A percentile compares a stretch with the other conserved stretches of the same genome.
phyloP scores from a whole-genome alignment of 2,888 invertebrate species.

The Elgonia sp. region DNA sequence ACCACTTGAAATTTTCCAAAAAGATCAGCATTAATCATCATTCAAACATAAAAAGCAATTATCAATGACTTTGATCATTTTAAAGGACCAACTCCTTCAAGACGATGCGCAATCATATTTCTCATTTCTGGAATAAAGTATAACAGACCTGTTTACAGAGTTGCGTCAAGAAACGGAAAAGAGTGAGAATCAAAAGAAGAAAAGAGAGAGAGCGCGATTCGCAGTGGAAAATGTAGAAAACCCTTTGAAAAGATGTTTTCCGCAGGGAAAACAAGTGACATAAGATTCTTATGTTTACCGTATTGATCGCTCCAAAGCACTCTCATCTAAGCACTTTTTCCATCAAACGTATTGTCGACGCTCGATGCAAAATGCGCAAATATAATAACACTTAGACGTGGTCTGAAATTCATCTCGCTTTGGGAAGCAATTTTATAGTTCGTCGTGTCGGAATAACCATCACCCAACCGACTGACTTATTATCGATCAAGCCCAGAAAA shows the following conservation, averaged over 20 bases:
- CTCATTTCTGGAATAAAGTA: constrained; percentile 45
- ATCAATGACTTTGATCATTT: constrained; percentile 19
- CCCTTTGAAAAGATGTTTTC: constrained; percentile 76
- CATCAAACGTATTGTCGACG: constrained; percentile 52
- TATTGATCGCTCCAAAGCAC: constrained; percentile 73
- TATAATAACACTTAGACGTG: constrained; percentile 20
- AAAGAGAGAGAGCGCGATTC: constrained; percentile 59
- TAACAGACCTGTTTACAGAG: constrained; percentile 59
- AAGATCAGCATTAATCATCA: not conserved
- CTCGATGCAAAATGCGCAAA: constrained; percentile 50
- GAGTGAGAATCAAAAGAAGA: constrained; percentile 57
- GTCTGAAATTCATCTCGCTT: constrained; percentile 16
- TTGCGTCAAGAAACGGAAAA: constrained; percentile 55
- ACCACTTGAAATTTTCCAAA: too few relatives aligned
- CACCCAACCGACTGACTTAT: constrained; percentile 8
- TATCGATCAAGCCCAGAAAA: constrained; percentile 34
- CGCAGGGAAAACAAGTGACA: constrained; percentile 69
- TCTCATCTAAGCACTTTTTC: constrained; percentile 69
- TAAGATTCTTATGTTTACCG: constrained; percentile 74
- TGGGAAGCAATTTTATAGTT: not conserved
- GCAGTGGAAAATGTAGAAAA: constrained; percentile 70
- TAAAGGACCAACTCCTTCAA: not conserved
- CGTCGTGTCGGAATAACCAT: not conserved
- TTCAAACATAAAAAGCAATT: constrained; percentile 8
- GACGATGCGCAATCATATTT: constrained; percentile 35